Evolutionary conservation across 2,113 vertebrate species (phyloP), one percentile per base, ranked within the genome.

Genomic region (Polypterus bichir): DNA sequence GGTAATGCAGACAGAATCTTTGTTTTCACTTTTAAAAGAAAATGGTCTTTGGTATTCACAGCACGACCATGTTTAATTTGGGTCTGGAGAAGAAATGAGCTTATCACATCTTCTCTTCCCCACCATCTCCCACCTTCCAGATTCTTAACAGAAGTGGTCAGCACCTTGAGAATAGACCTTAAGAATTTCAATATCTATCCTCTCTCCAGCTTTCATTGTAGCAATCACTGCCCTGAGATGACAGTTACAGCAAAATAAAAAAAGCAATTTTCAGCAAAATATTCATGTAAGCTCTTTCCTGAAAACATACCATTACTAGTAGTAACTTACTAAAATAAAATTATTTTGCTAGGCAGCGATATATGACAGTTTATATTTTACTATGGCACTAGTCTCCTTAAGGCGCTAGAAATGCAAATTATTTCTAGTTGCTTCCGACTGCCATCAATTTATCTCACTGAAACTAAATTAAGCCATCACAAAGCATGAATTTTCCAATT

Each of bases 71-170:
- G 27, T 27, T 27, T 27, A 27, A 27, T 27, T 27, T 27, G 27
- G 27, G 27, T 27, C 27, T 27, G 27, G 27, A 27, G 27, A 27
- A 27, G 27, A 27, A 27, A 27, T 27, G 27, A 27, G 27, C 27
- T 27, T 27, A 27, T 27, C 27, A 27, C 27, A 27, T 52, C 46
- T 57, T 5, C 46, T 58, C 46, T 58, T 58, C 3, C 48, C 7
- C 56, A 27, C 27, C 27, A 27, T 27, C 27, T 27, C 27, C 27
- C 27, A 27, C 27, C 27, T 27, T 27, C 27, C 27, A 27, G 27
- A 27, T 65, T 59, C 57, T 53, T 70, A 60, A 71, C 70, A 64
- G 73, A 69, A 64, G 67, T 71, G 71, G 66, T 62, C 61, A 70
- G 56, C 8, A 54, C 54, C 61, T 63, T 69, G 66, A 62, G 27